phyloP scores from a whole-genome alignment of 2,888 invertebrate species.

The Ametastegia equiseti region DNA sequence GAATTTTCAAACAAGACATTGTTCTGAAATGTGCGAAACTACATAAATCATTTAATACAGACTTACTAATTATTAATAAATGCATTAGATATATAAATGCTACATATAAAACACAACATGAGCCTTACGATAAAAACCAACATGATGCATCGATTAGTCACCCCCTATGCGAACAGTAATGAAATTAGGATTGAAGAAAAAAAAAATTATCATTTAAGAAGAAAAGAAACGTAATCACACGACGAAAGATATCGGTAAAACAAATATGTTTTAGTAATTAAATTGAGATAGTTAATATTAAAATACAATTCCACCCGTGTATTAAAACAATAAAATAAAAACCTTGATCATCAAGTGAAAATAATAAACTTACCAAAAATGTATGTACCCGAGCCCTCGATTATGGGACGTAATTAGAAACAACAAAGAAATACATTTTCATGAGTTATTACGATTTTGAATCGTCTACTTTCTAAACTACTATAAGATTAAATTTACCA shows the following conservation, averaged over 20 bases:
- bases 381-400: constrained; percentile 73
- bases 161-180: constrained; percentile 26
- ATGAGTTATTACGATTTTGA: constrained; percentile 61
- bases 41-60: constrained; percentile 30
- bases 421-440: constrained; percentile 73
- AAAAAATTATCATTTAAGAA: constrained; percentile 17
- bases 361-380: constrained; percentile 71
- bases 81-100: constrained; percentile 7
- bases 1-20: not conserved
- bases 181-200: too few relatives aligned
- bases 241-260: constrained; percentile 14
- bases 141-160: constrained; percentile 39
- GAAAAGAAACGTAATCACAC: constrained; percentile 4
- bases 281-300: constrained; percentile 47
- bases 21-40: not conserved
- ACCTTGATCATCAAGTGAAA: constrained; percentile 53
- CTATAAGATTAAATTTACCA: constrained; percentile 22
- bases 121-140: constrained; percentile 30
- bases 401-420: constrained; percentile 73
- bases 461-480: constrained; percentile 43
- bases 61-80: constrained; percentile 2
- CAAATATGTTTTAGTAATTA: constrained; percentile 30
- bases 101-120: constrained; percentile 30
- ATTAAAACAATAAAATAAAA: constrained; percentile 49
- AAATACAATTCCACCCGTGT: constrained; percentile 40